Percentiles rank a stretch among this genome's conserved stretches.
Conservation (phyloP, 30 jellyfish, hydroid and myxozoan genomes). For the Chironex yamaguchii region DNA sequence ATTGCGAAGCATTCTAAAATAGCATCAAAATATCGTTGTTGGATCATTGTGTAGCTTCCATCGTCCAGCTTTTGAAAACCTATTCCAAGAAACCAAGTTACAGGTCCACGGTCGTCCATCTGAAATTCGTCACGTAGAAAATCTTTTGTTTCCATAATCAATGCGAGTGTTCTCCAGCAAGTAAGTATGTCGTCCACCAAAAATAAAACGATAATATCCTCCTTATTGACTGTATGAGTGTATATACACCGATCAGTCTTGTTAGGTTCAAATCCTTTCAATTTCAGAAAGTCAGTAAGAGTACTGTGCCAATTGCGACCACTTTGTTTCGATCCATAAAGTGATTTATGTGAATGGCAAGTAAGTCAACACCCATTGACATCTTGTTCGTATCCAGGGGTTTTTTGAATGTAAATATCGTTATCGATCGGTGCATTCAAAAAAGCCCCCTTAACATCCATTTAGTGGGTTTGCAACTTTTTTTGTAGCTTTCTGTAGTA, state of each 20-base stretch:
- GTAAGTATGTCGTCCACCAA: not conserved
- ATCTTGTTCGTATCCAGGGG: slow-evolving; percentile 10
- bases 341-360: slow-evolving; percentile 24
- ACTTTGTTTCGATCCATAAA: slow-evolving; percentile 10
- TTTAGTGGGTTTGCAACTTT: not conserved
- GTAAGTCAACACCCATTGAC: not conserved
- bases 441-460: slow-evolving; percentile 47
- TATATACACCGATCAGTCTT: not conserved
- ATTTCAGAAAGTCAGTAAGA: slow-evolving; percentile 4
- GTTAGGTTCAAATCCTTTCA: slow-evolving; percentile 4
- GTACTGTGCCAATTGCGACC: slow-evolving; percentile 29
- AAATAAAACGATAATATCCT: not conserved
- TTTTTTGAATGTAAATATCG: slow-evolving; percentile 10
- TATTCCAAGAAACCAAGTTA: slow-evolving; percentile 8
- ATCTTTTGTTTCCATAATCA: not conserved
- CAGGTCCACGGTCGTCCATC: slow-evolving; percentile 31
- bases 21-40: slow-evolving; percentile 18
- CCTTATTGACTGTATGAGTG: not conserved
- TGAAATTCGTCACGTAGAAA: not conserved
- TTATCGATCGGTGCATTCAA: slow-evolving; percentile 47
- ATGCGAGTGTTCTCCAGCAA: not conserved
- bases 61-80: not conserved
- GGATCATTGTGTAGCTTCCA: slow-evolving; percentile 24
- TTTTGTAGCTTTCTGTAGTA: slow-evolving; percentile 22
- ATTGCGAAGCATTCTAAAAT: too few species aligned